Evolutionary conservation across 2,888 invertebrate genomes (phyloP).

Genomic region (Smittia sp.): DNA sequence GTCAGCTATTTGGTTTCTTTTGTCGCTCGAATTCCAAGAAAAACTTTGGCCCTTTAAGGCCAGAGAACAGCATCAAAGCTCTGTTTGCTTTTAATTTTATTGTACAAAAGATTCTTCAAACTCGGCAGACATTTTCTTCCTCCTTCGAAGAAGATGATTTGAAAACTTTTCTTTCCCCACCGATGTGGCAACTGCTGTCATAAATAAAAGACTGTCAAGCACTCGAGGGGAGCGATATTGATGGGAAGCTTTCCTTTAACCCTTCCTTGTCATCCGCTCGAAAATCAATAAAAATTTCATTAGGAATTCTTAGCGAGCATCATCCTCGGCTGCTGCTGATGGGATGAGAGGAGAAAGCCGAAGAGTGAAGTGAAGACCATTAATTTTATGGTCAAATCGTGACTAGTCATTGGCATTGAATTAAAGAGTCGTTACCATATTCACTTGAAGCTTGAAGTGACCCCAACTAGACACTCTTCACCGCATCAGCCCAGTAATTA

Average conservation of each 20-base stretch:
- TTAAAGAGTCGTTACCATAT: constrained; percentile 1
- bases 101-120: constrained; percentile 20
- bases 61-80: not conserved
- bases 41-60: not conserved
- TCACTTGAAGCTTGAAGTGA: constrained; percentile 4
- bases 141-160: not conserved
- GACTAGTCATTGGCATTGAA: constrained; percentile 38
- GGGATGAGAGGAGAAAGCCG: not conserved
- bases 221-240: not conserved
- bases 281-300: constrained; percentile 25
- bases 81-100: constrained; percentile 35
- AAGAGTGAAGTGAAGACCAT: constrained; percentile 23
- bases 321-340: not conserved
- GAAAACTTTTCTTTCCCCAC: not conserved
- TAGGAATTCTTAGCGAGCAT: constrained; percentile 14
- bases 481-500: not conserved
- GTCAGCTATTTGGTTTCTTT: not conserved
- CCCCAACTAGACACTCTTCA: not conserved
- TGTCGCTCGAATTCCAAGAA: not conserved
- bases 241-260: constrained; percentile 8
- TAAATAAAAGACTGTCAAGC: constrained; percentile 14
- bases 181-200: not conserved
- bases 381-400: constrained; percentile 36
- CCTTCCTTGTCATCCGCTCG: not conserved
- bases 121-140: constrained; percentile 17